Evolutionary conservation across 2,888 invertebrate genomes (phyloP).

Genomic region (Dusona sp.): DNA sequence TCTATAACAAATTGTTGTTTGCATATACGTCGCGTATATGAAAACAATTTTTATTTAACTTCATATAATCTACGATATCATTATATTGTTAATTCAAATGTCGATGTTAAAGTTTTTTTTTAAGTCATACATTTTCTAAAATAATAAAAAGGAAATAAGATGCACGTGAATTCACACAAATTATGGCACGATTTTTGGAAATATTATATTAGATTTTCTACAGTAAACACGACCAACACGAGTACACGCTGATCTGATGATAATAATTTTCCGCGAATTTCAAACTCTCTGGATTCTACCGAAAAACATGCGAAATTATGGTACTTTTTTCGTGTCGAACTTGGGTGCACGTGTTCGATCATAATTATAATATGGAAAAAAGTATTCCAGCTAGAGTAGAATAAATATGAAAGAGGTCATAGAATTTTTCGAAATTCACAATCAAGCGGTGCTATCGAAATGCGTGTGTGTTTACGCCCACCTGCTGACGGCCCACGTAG

Average conservation of each 20-base stretch:
- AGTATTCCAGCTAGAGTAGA: neutral
- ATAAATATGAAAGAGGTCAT: neutral
- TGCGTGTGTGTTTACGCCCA: constrained; percentile 22
- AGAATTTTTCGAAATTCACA: constrained; percentile 6
- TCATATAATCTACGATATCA: neutral
- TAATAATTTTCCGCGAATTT: neutral
- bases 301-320: neutral
- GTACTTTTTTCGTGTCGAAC: neutral
- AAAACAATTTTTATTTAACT: neutral
- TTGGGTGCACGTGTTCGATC: too few relatives aligned
- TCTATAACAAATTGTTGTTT: neutral
- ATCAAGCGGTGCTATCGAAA: neutral
- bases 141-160: neutral
- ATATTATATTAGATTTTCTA: neutral
- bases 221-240: neutral
- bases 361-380: too few relatives aligned
- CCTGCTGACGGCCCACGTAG: constrained; percentile 8
- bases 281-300: neutral
- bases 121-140: neutral
- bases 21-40: too few relatives aligned
- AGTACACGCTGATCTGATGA: neutral
- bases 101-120: neutral
- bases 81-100: too few relatives aligned
- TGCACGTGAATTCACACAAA: neutral
- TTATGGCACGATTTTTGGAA: neutral